These are phyloP conservation scores for Octopus bimaculoides DNA, from an alignment of 1,140 invertebrate genomes.

Conservation along the genomic window DNA sequence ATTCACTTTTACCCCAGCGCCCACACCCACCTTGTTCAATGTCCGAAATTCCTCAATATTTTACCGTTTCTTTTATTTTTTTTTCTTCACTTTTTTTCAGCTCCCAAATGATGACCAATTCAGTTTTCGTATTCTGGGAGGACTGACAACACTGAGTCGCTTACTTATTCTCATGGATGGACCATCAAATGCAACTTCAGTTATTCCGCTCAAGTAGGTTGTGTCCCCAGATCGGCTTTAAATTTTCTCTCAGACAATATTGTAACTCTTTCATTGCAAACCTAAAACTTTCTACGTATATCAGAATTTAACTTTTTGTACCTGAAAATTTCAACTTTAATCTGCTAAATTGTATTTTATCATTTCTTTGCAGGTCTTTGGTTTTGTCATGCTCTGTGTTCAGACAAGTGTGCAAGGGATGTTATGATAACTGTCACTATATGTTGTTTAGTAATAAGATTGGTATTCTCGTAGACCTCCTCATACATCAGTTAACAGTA, in stretches of 20 bases:
- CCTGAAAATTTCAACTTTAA: no score
- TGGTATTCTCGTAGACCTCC: constrained; percentile 67
- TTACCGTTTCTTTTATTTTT: neutral
- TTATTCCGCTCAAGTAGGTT: constrained; percentile 53
- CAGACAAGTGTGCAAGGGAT: constrained; percentile 60
- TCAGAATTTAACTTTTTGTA: no score
- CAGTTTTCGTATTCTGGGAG: constrained; percentile 61
- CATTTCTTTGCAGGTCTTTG: constrained; percentile 61
- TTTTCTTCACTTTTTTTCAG: constrained; percentile 25
- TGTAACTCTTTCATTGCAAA: no score
- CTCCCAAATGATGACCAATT: constrained; percentile 63
- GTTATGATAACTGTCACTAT: constrained; percentile 65
- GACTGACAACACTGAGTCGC: constrained; percentile 60
- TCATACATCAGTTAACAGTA: constrained; percentile 70
- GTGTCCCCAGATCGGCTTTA: neutral
- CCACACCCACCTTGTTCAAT: no score
- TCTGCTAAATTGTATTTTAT: no score
- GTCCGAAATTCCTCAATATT: neutral
- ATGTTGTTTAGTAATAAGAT: constrained; percentile 72
- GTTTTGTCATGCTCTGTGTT: constrained; percentile 66
- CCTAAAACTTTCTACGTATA: no score
- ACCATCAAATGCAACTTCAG: constrained; percentile 34
- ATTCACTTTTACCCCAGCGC: no score
- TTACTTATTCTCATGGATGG: constrained; percentile 44
- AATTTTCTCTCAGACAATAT: no score